Evolutionary conservation across 1,140 invertebrate species (phyloP), one percentile per base, ranked within the genome.

Genomic region (Cryptotermes secundus): DNA sequence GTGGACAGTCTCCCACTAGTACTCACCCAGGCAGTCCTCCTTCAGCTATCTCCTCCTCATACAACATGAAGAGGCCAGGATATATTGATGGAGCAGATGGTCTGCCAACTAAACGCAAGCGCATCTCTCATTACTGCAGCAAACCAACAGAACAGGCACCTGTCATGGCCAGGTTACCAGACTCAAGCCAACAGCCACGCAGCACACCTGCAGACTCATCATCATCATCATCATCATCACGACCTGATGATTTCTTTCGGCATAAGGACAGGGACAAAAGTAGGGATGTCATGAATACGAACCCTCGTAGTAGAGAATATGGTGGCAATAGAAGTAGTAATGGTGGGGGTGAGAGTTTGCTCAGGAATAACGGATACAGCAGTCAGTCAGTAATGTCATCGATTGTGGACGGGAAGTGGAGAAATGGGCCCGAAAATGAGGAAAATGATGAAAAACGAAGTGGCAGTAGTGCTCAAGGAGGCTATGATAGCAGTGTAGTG

Each of bases 121-220:
- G 96, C 86, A 96, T 97, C 88, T 96, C 96, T 49, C 96, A 96
- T 89, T 96, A 94, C 87, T 92, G 91, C 72, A 94, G 93, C 35
- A 81, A 42, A n/a, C 84, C 80, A 81, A 26, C n/a, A 34, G 59
- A 35, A 3, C 59, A 72, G n/a, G 26, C 59, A 31, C n/a, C 59
- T 31, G n/a, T 72, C 26, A n/a, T 16, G n/a, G 6, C 22, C 81
- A 45, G 34, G 49, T 53, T 42, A 45, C 38, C 81, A 9, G 81
- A 82, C 38, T 82, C 38, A 45, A 82, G 81, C 49, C 38, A 82
- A 34, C 49, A 49, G 49, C 45, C 16, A 49, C 35, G n/a, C 26
- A 53, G 38, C 35, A 26, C 81, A 42, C 31, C 31, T 45, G 49
- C 38, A 45, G 42, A 36, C 26, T 45, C 38, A 31, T 82, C 81